phyloP scores from a whole-genome alignment of 2,113 vertebrate species.

The Malurus melanocephalus region DNA sequence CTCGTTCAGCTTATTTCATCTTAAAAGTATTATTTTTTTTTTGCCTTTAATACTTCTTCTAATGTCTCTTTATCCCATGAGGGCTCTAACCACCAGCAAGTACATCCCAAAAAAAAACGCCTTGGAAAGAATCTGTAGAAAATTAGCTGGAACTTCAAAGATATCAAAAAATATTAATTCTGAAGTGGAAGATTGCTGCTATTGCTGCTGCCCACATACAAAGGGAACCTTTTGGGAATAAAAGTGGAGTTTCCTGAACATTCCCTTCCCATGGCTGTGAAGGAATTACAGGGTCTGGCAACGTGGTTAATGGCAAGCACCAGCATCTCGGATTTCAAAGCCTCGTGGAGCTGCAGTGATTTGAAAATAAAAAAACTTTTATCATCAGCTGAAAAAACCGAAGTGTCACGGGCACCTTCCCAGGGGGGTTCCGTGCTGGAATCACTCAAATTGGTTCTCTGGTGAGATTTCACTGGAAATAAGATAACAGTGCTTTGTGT shows the following conservation, averaged over 20 bases:
- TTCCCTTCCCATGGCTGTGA: not conserved
- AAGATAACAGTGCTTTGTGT: not conserved
- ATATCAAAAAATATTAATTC: slow-evolving; percentile 4
- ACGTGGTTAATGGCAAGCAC: not conserved
- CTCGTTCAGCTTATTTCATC: not conserved
- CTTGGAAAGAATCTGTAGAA: not conserved
- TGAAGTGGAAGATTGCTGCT: not conserved
- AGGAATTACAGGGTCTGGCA: not conserved
- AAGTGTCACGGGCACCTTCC: not conserved
- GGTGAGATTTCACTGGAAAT: not conserved
- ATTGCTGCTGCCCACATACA: not conserved
- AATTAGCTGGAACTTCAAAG: slow-evolving; percentile 49
- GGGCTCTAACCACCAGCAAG: not conserved
- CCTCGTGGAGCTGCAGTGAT: not conserved
- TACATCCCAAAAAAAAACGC: not conserved
- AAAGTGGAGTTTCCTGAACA: not conserved
- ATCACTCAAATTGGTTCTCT: not conserved
- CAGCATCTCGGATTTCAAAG: not conserved
- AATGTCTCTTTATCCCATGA: slow-evolving; percentile 7
- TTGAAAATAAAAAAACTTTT: slow-evolving; percentile 13
- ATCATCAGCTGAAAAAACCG: not conserved
- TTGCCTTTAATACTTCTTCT: not conserved
- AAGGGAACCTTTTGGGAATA: not conserved
- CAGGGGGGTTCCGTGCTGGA: not conserved
- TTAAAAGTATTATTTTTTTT: not conserved